A percentile compares a stretch with the other conserved stretches of the same genome.
These are phyloP conservation scores for Ooceraea biroi DNA, from an alignment of 1,140 invertebrate species.

Conservation along the genomic window DNA sequence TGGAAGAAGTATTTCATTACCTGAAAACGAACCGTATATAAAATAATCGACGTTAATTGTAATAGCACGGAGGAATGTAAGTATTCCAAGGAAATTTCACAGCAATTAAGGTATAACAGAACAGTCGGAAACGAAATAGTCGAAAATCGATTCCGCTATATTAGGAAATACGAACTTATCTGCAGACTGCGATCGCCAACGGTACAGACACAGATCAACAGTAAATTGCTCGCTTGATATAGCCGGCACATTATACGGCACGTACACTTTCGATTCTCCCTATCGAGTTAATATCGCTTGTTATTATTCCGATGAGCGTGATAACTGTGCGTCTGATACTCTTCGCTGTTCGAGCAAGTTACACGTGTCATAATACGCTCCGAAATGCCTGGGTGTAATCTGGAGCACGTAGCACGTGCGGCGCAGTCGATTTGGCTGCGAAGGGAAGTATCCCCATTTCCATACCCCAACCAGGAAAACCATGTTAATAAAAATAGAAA, in stretches of 20 bases:
- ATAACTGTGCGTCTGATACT: slow-evolving; percentile 9
- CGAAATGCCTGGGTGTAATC: slow-evolving; percentile 35
- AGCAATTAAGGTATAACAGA: not conserved
- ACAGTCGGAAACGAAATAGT: not conserved
- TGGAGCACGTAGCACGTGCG: slow-evolving; percentile 21
- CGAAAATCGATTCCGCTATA: not conserved
- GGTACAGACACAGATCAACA: not conserved
- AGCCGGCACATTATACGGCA: not conserved
- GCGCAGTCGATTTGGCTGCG: slow-evolving; percentile 33
- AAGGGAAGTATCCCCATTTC: slow-evolving; percentile 31
- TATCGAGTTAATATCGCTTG: slow-evolving; percentile 43
- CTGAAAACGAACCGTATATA: not conserved
- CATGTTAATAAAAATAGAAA: too few relatives aligned
- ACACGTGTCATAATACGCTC: slow-evolving; percentile 35
- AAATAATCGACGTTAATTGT: slow-evolving; percentile 6
- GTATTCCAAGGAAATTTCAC: too few relatives aligned
- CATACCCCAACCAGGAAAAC: slow-evolving; percentile 14
- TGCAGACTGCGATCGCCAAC: not conserved
- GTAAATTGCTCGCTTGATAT: not conserved
- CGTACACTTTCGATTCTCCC: slow-evolving; percentile 26
- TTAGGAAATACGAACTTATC: not conserved
- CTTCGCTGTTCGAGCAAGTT: slow-evolving; percentile 34
- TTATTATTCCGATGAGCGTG: slow-evolving; percentile 8
- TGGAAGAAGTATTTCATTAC: not conserved
- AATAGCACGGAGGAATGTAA: too few relatives aligned